Evolutionary conservation across 1,140 invertebrate genomes (phyloP).

Genomic region (Psilanteris sp.): DNA sequence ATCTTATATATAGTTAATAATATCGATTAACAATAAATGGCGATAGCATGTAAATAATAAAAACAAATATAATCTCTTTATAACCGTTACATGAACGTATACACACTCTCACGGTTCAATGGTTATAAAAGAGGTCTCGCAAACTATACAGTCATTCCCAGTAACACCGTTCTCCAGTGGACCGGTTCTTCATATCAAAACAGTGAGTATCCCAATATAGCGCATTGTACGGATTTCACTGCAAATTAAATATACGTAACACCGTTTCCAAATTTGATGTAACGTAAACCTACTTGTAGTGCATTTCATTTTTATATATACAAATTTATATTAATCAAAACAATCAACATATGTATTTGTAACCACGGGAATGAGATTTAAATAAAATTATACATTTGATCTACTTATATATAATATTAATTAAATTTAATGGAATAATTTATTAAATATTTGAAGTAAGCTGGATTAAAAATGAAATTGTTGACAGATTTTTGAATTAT

Average conservation of each 20-base stretch:
- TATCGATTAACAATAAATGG: no score
- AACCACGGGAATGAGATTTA: no score
- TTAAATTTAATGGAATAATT: no score
- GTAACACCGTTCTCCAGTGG: conserved; percentile 62
- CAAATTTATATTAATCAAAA: conserved; percentile 1
- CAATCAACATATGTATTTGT: conserved; percentile 27
- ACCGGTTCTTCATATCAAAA: conserved; percentile 64
- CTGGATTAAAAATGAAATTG: no score
- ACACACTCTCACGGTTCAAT: conserved; percentile 64
- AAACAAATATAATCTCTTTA: conserved; percentile 32
- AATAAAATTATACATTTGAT: no score
- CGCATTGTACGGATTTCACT: conserved; percentile 34
- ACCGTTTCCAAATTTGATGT: conserved; percentile 6
- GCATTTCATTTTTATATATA: background rate
- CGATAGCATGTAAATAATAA: conserved; percentile 27
- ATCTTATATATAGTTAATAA: background rate
- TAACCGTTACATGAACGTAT: conserved; percentile 52
- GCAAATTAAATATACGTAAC: conserved; percentile 13
- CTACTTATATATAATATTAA: no score
- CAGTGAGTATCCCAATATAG: conserved; percentile 49
- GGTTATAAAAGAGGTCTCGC: conserved; percentile 63
- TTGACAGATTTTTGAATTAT: no score
- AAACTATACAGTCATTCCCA: conserved; percentile 61
- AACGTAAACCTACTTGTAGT: background rate
- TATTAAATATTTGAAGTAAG: no score